phyloP scores from a whole-genome alignment of 2,888 invertebrate genomes.

The Tanytarsus gracilentus region DNA sequence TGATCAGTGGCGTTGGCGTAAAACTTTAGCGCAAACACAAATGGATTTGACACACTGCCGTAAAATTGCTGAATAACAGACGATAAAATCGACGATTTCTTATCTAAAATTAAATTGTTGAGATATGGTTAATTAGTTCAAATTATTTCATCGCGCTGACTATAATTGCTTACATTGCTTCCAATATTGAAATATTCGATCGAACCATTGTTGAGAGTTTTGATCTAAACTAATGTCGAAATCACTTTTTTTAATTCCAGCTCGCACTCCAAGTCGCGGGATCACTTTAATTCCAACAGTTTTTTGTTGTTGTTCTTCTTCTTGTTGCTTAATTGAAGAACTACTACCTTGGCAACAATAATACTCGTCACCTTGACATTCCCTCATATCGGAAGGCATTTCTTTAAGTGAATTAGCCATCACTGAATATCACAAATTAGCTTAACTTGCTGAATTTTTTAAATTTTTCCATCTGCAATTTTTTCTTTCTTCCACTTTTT shows the following conservation, averaged over 20 bases:
- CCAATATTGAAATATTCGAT: constrained; percentile 37
- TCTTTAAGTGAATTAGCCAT: neutral
- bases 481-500: neutral
- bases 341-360: no score
- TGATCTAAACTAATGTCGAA: constrained; percentile 38
- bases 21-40: constrained; percentile 39
- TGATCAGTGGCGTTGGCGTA: constrained; percentile 41
- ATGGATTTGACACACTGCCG: constrained; percentile 35
- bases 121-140: neutral
- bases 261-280: neutral
- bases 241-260: constrained; percentile 9
- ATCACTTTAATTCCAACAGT: neutral
- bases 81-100: constrained; percentile 36
- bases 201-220: constrained; percentile 37
- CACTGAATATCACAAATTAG: neutral
- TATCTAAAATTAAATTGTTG: constrained; percentile 33
- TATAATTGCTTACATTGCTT: constrained; percentile 35
- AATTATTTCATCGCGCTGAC: neutral
- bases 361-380: neutral
- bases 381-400: neutral
- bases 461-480: neutral
- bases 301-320: neutral
- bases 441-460: neutral
- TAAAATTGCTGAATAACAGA: constrained; percentile 35
- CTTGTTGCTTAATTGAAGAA: neutral